Percentiles rank a stretch among this genome's conserved stretches.
phyloP scores from a whole-genome alignment of 2,888 invertebrate genomes.

The Acanthosoma haemorrhoidale region DNA sequence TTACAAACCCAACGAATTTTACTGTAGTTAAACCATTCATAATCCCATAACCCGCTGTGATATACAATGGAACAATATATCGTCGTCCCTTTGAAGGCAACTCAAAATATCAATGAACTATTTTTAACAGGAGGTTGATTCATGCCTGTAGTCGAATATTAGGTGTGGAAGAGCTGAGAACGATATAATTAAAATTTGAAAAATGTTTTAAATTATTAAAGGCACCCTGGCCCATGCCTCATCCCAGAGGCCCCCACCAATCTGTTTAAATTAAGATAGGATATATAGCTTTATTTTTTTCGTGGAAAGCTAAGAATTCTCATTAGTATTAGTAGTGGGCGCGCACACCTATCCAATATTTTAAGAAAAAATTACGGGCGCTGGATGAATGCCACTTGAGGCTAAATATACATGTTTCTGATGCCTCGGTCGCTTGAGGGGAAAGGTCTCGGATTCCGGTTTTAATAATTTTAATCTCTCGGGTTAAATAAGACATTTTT shows the following conservation, averaged over 20 bases:
- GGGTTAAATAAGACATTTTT: constrained; percentile 13
- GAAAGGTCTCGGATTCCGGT: constrained; percentile 3
- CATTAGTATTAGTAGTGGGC: neutral
- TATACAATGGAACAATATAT: no score
- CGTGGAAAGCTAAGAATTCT: constrained; percentile 14
- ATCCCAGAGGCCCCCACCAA: neutral
- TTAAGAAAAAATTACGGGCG: constrained; percentile 6
- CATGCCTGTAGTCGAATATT: neutral
- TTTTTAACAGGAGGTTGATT: neutral
- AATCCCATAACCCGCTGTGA: no score
- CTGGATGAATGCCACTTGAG: neutral
- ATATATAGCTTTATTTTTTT: neutral
- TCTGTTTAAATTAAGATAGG: neutral
- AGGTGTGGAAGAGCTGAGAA: constrained; percentile 7
- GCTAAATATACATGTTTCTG: neutral
- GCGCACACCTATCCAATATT: constrained; percentile 6
- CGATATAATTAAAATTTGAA: constrained; percentile 3
- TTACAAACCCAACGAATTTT: no score
- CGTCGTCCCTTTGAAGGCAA: no score
- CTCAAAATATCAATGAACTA: no score
- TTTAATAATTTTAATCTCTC: constrained; percentile 19
- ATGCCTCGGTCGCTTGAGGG: neutral
- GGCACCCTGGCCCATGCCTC: neutral
- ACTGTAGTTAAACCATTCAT: no score
- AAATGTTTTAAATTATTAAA: neutral